Base-by-base conservation (phyloP, 2,113 vertebrate species). In the Phrynosoma blainvillii region DNA sequence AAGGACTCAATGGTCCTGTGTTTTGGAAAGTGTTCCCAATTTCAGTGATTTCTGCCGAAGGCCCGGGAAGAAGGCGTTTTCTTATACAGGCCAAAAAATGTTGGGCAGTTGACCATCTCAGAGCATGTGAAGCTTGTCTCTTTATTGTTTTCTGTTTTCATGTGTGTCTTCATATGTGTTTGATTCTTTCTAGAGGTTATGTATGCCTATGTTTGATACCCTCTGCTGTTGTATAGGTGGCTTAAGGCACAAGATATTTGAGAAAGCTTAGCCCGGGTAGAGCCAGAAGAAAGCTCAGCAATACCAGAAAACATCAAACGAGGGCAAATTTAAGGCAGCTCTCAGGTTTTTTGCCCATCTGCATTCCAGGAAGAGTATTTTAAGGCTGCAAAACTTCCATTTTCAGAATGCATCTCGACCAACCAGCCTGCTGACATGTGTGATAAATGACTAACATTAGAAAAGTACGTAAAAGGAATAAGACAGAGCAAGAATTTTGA, bases 371-470 rank as follows among this genome's bases (percentile, higher is more conserved):
- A 89, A 78, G 71, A 65, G 25, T 65, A 25, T 62, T 42, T 73
- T 62, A 0, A 1, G 7, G 7, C 47, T 89, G 91, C 82, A 87
- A n/a, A 70, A 71, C 84, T 87, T 18, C 40, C 2, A 12, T 89
- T 70, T 65, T 1, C 1, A 71, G 25, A 66, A 52, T 32, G 23
- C 5, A 3, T 75, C 70, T 88, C 54, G 79, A 14, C n/a, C 84
- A 73, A 62, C 14, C 71, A 86, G 68, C 65, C 78, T 93, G 88
- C 71, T 77, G 87, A 87, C 81, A 66, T 92, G 36, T 14, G 56
- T 75, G 79, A 86, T 93, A 87, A 76, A 88, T 54, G 86, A 68
- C 20, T n/a, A 47, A 11, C 52, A 74, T 93, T 92, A 91, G 86
- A 84, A 86, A 62, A 59, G 42, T 47, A 47, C 85, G 79, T 66